Conservation (phyloP, 2,888 invertebrate species). For the Chouioia cunea region DNA sequence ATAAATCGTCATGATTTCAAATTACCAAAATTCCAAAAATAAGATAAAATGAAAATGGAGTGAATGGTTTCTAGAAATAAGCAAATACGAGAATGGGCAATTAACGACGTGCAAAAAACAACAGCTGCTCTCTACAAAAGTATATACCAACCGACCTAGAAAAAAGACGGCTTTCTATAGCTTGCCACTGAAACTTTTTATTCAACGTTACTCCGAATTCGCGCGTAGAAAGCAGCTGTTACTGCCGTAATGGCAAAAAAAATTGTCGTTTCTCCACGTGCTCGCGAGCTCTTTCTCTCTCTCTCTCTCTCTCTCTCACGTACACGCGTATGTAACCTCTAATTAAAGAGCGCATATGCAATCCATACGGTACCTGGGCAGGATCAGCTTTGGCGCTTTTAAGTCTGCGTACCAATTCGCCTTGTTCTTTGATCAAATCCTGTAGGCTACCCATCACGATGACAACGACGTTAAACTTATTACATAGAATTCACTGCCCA, state of each 20-base stretch:
- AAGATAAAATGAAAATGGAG: too few species aligned
- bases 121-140: too few species aligned
- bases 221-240: slow-evolving; percentile 6
- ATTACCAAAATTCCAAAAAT: too few species aligned
- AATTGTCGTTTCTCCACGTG: slow-evolving; percentile 34
- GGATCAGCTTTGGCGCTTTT: slow-evolving; percentile 84
- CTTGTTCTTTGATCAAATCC: slow-evolving; percentile 76
- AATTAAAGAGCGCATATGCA: slow-evolving; percentile 1
- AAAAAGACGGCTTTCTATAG: background rate
- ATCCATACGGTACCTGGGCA: slow-evolving; percentile 74
- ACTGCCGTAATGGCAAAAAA: slow-evolving; percentile 7
- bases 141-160: too few species aligned
- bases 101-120: too few species aligned
- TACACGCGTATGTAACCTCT: slow-evolving; percentile 5
- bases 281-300: too few species aligned
- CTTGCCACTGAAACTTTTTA: background rate
- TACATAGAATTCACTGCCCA: background rate
- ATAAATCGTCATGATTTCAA: too few species aligned
- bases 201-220: background rate
- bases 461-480: background rate
- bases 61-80: too few species aligned
- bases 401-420: slow-evolving; percentile 84
- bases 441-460: slow-evolving; percentile 40
- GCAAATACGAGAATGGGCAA: too few species aligned
- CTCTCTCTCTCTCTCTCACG: slow-evolving; percentile 11